Base-by-base conservation (phyloP, 2,113 vertebrate genomes). In the Ageneiosus marmoratus region DNA sequence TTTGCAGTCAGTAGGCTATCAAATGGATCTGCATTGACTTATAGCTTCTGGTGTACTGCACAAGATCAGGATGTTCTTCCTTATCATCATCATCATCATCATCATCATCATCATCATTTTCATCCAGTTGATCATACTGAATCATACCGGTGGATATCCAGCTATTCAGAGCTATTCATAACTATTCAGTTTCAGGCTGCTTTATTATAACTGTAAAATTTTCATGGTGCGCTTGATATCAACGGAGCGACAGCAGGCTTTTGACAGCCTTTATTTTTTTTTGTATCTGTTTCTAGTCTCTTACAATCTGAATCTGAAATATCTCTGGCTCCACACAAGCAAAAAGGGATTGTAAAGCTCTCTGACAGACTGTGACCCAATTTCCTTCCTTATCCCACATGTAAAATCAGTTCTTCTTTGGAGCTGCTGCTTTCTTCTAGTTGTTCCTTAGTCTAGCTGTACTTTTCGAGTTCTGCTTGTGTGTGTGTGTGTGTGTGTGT, bases 341-440 rank as follows among this genome's bases (percentile, higher is more conserved):
- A 72, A 34, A 73, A 83, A 48, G 34, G 60, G 75, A 81, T 56
- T 77, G 56, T 82, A 76, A n/a, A 84, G 84, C 82, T 75, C 56
- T 75, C 76, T 77, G 85, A 79, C 86, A 87, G 86, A 88, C 84
- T 90, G 81, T 84, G 83, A 84, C 86, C 86, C 73, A 86, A 82
- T 89, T 90, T 72, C 69, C 48, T 67, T 75, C 46, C 79, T 84
- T 70, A 72, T 63, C 73, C 63, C 48, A 55, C 53, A 69, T 80
- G 67, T 86, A 58, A 84, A 87, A 82, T 82, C 75, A 65, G 79
- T 50, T 79, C 69, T 76, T 56, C 70, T 48, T 41, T 27, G 41
- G 48, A 65, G 56, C 34, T 27, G 37, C 75, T 55, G 16, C 56
- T 37, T 60, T 70, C 51, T 62, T 32, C 76, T 65, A 27, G 53